Conservation (phyloP, 2,888 invertebrate species). For the Epiperipatus broadwayi region DNA sequence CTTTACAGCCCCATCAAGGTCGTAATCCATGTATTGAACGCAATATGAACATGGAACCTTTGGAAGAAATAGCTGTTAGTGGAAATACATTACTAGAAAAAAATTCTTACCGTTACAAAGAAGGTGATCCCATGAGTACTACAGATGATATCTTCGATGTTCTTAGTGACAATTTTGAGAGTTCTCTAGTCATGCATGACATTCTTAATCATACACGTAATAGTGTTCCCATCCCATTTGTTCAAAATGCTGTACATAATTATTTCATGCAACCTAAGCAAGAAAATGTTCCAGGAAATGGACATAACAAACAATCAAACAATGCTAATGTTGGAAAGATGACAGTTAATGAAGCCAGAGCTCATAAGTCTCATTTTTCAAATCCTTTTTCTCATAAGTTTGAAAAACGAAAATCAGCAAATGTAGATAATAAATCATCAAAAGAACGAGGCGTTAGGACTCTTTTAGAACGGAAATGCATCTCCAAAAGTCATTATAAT, state of each 20-base stretch:
- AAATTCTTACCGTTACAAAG: background rate
- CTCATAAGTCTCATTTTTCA: too few relatives aligned
- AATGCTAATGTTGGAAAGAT: too few relatives aligned
- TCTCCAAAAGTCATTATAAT: background rate
- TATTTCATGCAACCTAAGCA: slow-evolving; percentile 25
- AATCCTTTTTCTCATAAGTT: too few relatives aligned
- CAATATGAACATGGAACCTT: slow-evolving; percentile 40
- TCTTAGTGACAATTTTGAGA: slow-evolving; percentile 24
- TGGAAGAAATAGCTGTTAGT: slow-evolving; percentile 33
- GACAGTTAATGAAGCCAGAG: too few relatives aligned
- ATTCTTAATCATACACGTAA: slow-evolving; percentile 22
- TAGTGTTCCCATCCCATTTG: slow-evolving; percentile 41
- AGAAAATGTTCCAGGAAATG: slow-evolving; percentile 26
- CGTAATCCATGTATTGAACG: slow-evolving; percentile 60
- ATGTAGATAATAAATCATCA: slow-evolving; percentile 18
- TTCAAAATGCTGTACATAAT: slow-evolving; percentile 48
- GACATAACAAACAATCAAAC: slow-evolving; percentile 17
- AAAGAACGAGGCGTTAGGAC: slow-evolving; percentile 15
- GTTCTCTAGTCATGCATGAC: slow-evolving; percentile 34
- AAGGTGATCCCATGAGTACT: background rate
- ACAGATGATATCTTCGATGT: slow-evolving; percentile 22
- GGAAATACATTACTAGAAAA: slow-evolving; percentile 28
- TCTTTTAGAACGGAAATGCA: slow-evolving; percentile 15
- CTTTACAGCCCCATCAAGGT: slow-evolving; percentile 59
- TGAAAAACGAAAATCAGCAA: too few relatives aligned